Percentiles rank a stretch among this genome's conserved stretches.
phyloP scores from a whole-genome alignment of 2,797 vertebrate species.

The Antennarius maculatus region DNA sequence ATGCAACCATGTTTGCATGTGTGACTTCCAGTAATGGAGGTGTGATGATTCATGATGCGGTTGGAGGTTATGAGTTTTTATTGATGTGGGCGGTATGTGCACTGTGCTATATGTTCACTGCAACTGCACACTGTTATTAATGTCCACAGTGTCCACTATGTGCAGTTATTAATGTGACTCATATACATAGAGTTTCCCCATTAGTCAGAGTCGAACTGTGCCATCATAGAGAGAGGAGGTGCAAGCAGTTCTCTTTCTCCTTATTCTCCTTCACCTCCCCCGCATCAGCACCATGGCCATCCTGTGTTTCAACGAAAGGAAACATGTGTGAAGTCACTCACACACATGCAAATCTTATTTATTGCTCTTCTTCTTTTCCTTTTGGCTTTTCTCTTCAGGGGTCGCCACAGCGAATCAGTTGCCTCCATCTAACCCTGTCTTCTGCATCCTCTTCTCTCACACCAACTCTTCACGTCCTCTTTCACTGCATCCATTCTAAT shows the following conservation, averaged over 20 bases:
- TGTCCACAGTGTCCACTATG: conserved; percentile 66
- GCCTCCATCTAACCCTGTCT: too few relatives aligned
- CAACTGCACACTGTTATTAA: conserved; percentile 69
- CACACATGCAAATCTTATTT: not conserved
- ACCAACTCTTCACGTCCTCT: too few relatives aligned
- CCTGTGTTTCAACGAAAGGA: not conserved
- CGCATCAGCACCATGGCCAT: not conserved
- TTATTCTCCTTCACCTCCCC: conserved; percentile 20
- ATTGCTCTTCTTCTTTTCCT: not conserved
- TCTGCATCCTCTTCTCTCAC: too few relatives aligned
- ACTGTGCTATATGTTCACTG: conserved; percentile 52
- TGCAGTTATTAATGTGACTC: conserved; percentile 81
- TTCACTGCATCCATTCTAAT: not conserved
- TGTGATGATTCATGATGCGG: conserved; percentile 54
- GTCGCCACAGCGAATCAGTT: too few relatives aligned
- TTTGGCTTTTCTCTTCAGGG: too few relatives aligned
- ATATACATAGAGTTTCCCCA: conserved; percentile 79
- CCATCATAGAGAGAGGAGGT: conserved; percentile 62
- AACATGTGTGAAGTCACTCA: not conserved
- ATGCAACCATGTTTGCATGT: conserved; percentile 32
- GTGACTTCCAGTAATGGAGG: conserved; percentile 32
- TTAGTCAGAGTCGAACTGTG: conserved; percentile 78
- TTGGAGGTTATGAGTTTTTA: conserved; percentile 66
- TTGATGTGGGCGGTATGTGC: conserved; percentile 58
- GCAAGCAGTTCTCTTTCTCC: conserved; percentile 26